These are phyloP conservation scores for Agriopis leucophaearia DNA, from an alignment of 2,888 invertebrate species.

Conservation along the genomic window DNA sequence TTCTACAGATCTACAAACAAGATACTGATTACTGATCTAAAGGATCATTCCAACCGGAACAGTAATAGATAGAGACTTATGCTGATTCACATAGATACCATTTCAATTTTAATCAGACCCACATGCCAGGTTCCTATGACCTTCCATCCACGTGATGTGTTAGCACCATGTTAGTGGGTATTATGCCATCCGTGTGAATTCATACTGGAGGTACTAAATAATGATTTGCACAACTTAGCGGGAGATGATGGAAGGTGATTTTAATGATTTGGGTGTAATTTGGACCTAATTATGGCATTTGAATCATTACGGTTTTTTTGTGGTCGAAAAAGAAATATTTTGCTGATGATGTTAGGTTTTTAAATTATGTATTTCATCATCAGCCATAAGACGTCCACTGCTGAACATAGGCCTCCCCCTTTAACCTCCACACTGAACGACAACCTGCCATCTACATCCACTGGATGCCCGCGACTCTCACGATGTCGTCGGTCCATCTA, in stretches of 20 bases:
- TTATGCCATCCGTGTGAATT: conserved; percentile 26
- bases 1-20: background rate
- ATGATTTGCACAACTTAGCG: conserved; percentile 45
- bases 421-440: no score
- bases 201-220: conserved; percentile 38
- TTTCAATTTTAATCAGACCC: conserved; percentile 1
- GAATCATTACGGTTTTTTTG: background rate
- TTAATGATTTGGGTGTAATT: conserved; percentile 27
- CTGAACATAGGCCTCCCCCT: no score
- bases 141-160: conserved; percentile 27
- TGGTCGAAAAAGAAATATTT: background rate
- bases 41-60: background rate
- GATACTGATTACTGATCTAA: background rate
- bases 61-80: background rate
- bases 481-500: no score
- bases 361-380: no score
- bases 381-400: no score
- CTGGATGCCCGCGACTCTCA: no score
- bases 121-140: conserved; percentile 13
- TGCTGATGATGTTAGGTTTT: no score
- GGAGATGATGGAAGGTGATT: conserved; percentile 47
- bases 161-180: conserved; percentile 16
- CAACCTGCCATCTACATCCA: no score
- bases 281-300: conserved; percentile 23
- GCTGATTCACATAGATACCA: background rate